A percentile compares a stretch with the other conserved stretches of the same genome.
These are phyloP conservation scores for Alcedo quadribrachys DNA, from an alignment of 2,797 vertebrate genomes.

Conservation along the genomic window DNA sequence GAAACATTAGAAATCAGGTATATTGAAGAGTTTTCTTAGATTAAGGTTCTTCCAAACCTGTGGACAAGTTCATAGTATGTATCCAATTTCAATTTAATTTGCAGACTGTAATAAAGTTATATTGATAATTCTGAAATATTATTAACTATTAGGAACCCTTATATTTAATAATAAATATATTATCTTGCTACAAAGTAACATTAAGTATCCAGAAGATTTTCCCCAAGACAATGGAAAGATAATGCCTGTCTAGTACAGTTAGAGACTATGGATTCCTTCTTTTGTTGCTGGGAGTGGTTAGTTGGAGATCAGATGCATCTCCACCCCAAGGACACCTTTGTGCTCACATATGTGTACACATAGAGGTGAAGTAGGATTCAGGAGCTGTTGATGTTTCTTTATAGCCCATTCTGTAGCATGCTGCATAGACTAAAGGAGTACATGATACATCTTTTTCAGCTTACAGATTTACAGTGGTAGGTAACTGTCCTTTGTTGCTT, in stretches of 20 bases:
- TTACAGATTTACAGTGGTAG: background rate
- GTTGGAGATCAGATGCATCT: background rate
- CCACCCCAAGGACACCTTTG: background rate
- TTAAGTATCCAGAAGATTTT: background rate
- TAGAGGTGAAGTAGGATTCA: background rate
- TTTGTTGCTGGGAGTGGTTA: background rate
- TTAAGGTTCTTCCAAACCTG: background rate
- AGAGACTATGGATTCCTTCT: background rate
- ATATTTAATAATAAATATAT: background rate
- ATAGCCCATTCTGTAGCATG: background rate
- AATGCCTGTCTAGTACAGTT: background rate
- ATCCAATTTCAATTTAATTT: background rate
- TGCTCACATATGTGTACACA: background rate
- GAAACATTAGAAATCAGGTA: background rate
- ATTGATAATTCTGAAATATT: background rate
- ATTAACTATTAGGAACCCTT: background rate
- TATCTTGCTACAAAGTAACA: background rate
- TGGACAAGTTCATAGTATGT: background rate
- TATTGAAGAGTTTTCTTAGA: background rate
- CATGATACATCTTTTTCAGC: background rate
- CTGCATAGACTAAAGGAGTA: background rate
- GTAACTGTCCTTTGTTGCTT: conserved; percentile 35
- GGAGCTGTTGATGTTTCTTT: background rate
- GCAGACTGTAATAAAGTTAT: background rate
- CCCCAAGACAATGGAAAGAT: background rate